Evolutionary conservation across 2,797 vertebrate genomes (phyloP).

Genomic region (Microctenopoma stevenorrisi): DNA sequence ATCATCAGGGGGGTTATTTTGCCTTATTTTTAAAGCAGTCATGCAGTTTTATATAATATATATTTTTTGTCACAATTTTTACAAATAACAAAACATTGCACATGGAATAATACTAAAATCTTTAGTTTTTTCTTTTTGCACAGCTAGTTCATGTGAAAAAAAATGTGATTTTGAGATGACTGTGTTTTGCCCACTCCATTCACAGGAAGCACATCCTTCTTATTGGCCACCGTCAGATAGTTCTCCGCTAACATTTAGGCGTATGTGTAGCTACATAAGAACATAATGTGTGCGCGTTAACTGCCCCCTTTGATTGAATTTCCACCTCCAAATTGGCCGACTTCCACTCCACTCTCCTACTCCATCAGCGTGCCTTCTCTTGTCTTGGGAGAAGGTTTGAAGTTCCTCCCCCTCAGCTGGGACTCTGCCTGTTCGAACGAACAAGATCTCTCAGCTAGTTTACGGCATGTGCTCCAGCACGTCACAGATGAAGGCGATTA

Average conservation of each 20-base stretch:
- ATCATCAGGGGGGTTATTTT: too few relatives aligned
- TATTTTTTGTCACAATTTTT: too few relatives aligned
- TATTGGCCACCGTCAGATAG: neutral
- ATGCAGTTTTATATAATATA: too few relatives aligned
- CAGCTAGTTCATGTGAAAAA: too few relatives aligned
- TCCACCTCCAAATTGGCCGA: conserved; percentile 54
- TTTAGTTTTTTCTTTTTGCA: too few relatives aligned
- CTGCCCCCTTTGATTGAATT: conserved; percentile 34
- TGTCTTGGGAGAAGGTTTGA: conserved; percentile 40
- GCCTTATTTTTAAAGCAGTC: too few relatives aligned
- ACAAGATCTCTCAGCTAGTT: conserved; percentile 25
- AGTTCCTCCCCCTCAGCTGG: conserved; percentile 66
- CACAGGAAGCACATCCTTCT: neutral
- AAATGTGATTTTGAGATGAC: too few relatives aligned
- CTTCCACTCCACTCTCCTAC: conserved; percentile 45
- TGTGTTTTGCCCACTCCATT: neutral
- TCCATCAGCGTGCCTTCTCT: conserved; percentile 20
- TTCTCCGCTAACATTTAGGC: neutral
- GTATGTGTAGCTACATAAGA: neutral
- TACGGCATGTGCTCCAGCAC: conserved; percentile 18
- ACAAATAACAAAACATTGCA: too few relatives aligned
- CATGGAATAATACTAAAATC: too few relatives aligned
- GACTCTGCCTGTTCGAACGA: conserved; percentile 48
- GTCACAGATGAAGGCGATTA: conserved; percentile 18
- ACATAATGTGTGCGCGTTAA: neutral